These are phyloP conservation scores for Drosophila atroscutellata DNA, from an alignment of 2,888 invertebrate genomes.

Conservation along the genomic window DNA sequence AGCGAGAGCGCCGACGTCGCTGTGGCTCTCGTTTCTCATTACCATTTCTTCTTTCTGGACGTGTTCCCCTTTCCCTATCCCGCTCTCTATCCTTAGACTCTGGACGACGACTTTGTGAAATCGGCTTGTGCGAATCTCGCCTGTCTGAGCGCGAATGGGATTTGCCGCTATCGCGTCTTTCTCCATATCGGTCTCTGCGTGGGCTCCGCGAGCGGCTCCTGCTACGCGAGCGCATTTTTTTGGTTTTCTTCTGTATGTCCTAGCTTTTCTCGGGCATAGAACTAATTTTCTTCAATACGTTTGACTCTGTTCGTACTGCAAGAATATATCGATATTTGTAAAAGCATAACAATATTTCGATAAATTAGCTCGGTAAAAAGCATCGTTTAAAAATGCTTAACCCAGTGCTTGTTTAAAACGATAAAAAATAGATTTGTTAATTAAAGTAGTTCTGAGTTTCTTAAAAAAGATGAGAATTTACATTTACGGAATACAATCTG, in stretches of 20 bases:
- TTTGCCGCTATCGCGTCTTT: conserved; percentile 17
- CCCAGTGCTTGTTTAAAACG: not conserved
- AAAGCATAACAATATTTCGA: not conserved
- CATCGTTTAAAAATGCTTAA: not conserved
- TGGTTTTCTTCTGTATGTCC: not conserved
- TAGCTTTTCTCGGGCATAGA: not conserved
- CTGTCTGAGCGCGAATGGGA: conserved; percentile 29
- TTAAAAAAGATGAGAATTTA: not conserved
- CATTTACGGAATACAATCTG: not conserved
- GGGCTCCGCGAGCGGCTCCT: conserved; percentile 55
- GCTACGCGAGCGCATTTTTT: conserved; percentile 61
- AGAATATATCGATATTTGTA: conserved; percentile 24
- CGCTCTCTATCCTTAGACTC: conserved; percentile 26
- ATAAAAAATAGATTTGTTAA: not conserved
- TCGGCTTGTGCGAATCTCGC: conserved; percentile 26
- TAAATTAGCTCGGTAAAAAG: not conserved
- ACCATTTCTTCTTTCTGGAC: conserved; percentile 9
- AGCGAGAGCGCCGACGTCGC: conserved; percentile 23
- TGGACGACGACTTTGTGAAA: not conserved
- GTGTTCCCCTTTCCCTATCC: conserved; percentile 23
- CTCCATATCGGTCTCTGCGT: conserved; percentile 38
- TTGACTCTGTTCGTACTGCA: conserved; percentile 31
- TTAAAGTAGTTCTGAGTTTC: not conserved
- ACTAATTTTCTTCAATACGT: conserved; percentile 33
- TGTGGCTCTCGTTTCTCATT: conserved; percentile 8